phyloP scores from a whole-genome alignment of 2,113 vertebrate species.

The Lasiurus borealis region DNA sequence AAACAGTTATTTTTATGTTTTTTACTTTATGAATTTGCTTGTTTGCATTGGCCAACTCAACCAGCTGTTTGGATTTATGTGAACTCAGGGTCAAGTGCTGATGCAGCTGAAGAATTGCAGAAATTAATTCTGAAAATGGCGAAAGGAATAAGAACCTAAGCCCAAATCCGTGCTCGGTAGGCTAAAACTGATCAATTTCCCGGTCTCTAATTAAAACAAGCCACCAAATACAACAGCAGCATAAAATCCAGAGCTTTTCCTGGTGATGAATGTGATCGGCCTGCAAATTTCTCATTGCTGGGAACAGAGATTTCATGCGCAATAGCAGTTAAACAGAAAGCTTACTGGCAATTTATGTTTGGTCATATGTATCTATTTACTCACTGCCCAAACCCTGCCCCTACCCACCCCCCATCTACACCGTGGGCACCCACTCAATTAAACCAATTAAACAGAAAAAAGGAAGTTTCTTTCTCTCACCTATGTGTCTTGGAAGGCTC shows the following conservation, averaged over 20 bases:
- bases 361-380: background rate
- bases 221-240: conserved; percentile 65
- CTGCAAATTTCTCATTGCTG: conserved; percentile 73
- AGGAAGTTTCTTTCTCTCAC: background rate
- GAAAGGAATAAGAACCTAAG: conserved; percentile 35
- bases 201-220: conserved; percentile 76
- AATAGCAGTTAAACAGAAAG: conserved; percentile 53
- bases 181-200: conserved; percentile 74
- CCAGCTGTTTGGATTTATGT: conserved; percentile 39
- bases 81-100: conserved; percentile 60
- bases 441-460: background rate
- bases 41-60: conserved; percentile 19
- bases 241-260: conserved; percentile 67
- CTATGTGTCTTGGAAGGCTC: background rate
- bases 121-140: conserved; percentile 74
- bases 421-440: background rate
- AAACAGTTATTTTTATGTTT: background rate
- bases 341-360: conserved; percentile 32
- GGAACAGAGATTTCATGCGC: conserved; percentile 43
- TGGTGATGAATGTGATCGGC: conserved; percentile 65
- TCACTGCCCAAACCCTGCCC: background rate
- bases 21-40: conserved; percentile 35
- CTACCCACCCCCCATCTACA: background rate
- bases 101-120: conserved; percentile 65
- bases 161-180: conserved; percentile 51